These are phyloP conservation scores for Baronia brevicornis DNA, from an alignment of 2,888 invertebrate genomes.

Conservation along the genomic window DNA sequence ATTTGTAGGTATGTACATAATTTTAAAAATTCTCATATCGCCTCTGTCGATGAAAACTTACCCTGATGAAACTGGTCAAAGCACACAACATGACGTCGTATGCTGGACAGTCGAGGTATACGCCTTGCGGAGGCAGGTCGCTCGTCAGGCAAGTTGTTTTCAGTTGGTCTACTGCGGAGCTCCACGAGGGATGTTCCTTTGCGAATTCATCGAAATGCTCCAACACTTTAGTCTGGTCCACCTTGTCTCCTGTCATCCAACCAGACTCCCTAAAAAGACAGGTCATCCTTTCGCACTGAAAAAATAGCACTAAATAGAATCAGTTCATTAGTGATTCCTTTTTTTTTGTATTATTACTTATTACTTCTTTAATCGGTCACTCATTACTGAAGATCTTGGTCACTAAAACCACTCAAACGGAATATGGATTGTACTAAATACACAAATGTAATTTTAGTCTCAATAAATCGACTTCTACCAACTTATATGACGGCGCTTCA, in stretches of 20 bases:
- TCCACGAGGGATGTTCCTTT: slow-evolving; percentile 39
- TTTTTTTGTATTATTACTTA: too few species aligned
- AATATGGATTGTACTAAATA: too few species aligned
- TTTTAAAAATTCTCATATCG: too few species aligned
- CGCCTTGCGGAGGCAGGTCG: slow-evolving; percentile 39
- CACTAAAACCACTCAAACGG: too few species aligned
- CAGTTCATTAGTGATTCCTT: too few species aligned
- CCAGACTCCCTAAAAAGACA: slow-evolving; percentile 42
- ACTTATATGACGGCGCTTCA: too few species aligned
- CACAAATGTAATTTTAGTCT: too few species aligned
- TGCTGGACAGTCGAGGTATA: slow-evolving; percentile 41
- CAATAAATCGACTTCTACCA: too few species aligned
- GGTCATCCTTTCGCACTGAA: slow-evolving; percentile 44
- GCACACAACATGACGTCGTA: slow-evolving; percentile 45
- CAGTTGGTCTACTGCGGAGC: slow-evolving; percentile 30
- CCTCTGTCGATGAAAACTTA: too few species aligned
- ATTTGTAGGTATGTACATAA: too few species aligned
- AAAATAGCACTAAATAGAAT: slow-evolving; percentile 10
- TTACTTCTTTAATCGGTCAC: too few species aligned
- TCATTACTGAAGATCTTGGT: too few species aligned
- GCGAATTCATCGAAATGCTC: slow-evolving; percentile 36
- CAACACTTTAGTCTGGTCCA: slow-evolving; percentile 35
- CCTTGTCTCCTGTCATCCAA: slow-evolving; percentile 32
- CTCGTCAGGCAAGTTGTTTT: slow-evolving; percentile 34
- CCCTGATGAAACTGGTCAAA: slow-evolving; percentile 39